Conservation (phyloP, 2,888 invertebrate genomes). For the Cyaniris semiargus region DNA sequence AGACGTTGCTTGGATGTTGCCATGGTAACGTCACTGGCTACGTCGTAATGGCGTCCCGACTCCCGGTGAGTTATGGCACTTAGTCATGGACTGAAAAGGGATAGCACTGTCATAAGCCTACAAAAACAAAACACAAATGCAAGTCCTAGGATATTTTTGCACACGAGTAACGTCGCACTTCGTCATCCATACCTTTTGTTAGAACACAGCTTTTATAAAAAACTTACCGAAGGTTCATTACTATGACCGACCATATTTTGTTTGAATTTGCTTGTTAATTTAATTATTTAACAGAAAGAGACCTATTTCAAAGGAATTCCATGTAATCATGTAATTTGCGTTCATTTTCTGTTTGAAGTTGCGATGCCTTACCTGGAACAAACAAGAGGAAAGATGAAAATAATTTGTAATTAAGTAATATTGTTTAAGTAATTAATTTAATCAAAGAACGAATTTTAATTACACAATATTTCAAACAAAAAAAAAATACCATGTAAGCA, state of each 20-base stretch:
- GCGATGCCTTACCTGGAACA: conserved; percentile 32
- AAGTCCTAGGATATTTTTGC: neutral
- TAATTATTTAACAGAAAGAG: conserved; percentile 40
- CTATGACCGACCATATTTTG: conserved; percentile 39
- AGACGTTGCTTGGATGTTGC: too few species aligned
- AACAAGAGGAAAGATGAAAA: conserved; percentile 20
- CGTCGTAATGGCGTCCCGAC: too few species aligned
- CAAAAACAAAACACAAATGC: neutral
- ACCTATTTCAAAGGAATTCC: conserved; percentile 35
- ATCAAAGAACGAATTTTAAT: neutral
- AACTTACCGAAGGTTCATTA: conserved; percentile 54
- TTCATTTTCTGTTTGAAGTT: conserved; percentile 31
- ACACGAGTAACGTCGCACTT: neutral
- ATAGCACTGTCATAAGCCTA: neutral
- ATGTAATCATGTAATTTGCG: conserved; percentile 36
- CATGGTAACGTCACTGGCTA: too few species aligned
- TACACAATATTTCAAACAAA: neutral
- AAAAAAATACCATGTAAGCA: neutral
- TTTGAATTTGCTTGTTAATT: conserved; percentile 41
- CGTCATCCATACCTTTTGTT: neutral
- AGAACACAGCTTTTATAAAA: conserved; percentile 24
- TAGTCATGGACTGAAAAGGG: too few species aligned
- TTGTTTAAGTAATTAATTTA: neutral
- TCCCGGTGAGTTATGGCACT: too few species aligned
- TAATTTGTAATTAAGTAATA: conserved; percentile 20